Percentiles rank a stretch among this genome's conserved stretches.
Evolutionary conservation across 2,113 vertebrate genomes (phyloP).

Genomic region (Gymnarchus niloticus): DNA sequence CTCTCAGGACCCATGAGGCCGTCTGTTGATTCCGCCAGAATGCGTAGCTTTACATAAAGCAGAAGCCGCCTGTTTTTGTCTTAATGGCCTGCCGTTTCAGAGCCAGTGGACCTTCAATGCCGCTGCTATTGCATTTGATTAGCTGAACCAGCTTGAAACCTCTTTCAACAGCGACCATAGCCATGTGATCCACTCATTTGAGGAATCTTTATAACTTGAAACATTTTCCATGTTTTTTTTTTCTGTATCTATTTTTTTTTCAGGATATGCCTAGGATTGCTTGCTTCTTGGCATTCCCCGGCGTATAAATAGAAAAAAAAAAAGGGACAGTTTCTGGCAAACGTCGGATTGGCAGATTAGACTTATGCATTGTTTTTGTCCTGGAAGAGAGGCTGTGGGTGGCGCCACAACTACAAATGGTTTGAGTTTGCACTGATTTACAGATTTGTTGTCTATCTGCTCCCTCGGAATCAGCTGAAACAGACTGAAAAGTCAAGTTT

Average conservation of each 20-base stretch:
- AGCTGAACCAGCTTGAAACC: constrained; percentile 51
- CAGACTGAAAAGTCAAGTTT: neutral
- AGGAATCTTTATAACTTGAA: constrained; percentile 58
- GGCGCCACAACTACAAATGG: neutral
- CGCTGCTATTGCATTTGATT: constrained; percentile 67
- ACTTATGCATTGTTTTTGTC: neutral
- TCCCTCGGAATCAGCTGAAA: neutral
- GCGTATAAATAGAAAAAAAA: neutral
- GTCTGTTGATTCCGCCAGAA: neutral
- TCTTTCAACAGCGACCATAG: constrained; percentile 55
- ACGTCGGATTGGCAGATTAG: neutral
- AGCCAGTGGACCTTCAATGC: constrained; percentile 57
- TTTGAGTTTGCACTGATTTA: neutral
- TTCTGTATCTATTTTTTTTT: constrained; percentile 29
- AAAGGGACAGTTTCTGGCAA: neutral
- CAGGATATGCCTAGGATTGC: constrained; percentile 29
- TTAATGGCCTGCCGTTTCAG: constrained; percentile 44
- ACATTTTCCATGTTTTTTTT: constrained; percentile 40
- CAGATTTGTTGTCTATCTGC: no score
- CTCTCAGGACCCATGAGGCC: neutral
- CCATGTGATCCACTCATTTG: constrained; percentile 57
- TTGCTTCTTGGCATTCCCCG: neutral
- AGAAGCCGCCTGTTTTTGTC: constrained; percentile 53
- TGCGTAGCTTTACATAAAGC: constrained; percentile 22
- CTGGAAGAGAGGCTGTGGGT: no score